Percentiles rank a stretch among this genome's conserved stretches.
phyloP scores from a whole-genome alignment of 2,113 vertebrate genomes.

The Dipodomys spectabilis region DNA sequence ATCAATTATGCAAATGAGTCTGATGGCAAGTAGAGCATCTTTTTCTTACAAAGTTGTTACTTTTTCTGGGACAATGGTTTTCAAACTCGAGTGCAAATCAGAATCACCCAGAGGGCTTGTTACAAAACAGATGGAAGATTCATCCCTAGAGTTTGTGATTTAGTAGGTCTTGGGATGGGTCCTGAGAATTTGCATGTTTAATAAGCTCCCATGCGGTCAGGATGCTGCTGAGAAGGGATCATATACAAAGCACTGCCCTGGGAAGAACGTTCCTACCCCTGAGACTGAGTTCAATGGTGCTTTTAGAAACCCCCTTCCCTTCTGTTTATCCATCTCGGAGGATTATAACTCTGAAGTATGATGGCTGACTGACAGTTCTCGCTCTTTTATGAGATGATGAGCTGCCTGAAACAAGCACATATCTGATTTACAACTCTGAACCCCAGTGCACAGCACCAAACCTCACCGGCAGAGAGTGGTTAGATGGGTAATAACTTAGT shows the following conservation, averaged over 20 bases:
- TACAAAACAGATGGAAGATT: conserved; percentile 53
- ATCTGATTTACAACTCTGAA: background rate
- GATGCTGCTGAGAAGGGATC: background rate
- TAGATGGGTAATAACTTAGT: background rate
- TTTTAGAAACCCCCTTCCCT: background rate
- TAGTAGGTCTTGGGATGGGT: background rate
- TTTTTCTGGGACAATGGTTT: conserved; percentile 58
- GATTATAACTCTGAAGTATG: background rate
- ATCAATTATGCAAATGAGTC: conserved; percentile 59
- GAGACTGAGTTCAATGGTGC: background rate
- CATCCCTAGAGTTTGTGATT: conserved; percentile 41
- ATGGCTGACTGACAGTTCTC: background rate
- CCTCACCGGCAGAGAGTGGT: background rate
- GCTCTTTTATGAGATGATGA: background rate
- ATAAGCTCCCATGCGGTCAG: conserved; percentile 42
- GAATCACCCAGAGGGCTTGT: conserved; percentile 54
- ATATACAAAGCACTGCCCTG: background rate
- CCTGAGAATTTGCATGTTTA: conserved; percentile 53
- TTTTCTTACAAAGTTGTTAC: conserved; percentile 56
- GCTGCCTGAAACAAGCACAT: background rate
- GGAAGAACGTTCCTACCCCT: background rate
- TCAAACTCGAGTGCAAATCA: conserved; percentile 21
- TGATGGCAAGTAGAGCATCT: conserved; percentile 64
- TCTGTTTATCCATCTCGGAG: background rate
- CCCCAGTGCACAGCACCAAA: background rate